Evolutionary conservation across 2,113 vertebrate genomes (phyloP).

Genomic region (Mungos mungo): DNA sequence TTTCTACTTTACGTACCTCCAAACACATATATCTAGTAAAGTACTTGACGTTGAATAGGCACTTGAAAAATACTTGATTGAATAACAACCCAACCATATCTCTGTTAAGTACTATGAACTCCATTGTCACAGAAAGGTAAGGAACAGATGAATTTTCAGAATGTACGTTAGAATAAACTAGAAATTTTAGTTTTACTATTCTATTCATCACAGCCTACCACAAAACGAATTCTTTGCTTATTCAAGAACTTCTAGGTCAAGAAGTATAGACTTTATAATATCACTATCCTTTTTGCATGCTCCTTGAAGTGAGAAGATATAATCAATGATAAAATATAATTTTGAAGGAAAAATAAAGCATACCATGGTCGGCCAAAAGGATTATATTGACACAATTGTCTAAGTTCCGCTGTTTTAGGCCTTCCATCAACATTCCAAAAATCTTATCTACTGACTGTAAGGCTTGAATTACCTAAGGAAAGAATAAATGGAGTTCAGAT

Average conservation of each 20-base stretch:
- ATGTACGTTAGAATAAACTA: background rate
- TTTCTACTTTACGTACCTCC: background rate
- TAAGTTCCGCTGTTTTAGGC: conserved; percentile 90
- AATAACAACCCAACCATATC: background rate
- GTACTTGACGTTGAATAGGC: background rate
- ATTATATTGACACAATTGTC: conserved; percentile 93
- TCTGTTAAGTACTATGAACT: background rate
- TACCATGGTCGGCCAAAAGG: conserved; percentile 96
- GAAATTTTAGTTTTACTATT: background rate
- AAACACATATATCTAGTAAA: background rate
- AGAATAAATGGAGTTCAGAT: conserved; percentile 4
- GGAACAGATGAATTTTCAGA: background rate
- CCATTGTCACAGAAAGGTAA: background rate
- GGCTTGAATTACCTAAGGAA: conserved; percentile 87
- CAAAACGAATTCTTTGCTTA: background rate
- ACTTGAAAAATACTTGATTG: background rate
- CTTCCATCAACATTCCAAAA: conserved; percentile 93
- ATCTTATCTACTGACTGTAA: conserved; percentile 88
- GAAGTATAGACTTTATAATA: background rate
- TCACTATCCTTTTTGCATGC: background rate
- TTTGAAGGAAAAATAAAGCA: conserved; percentile 8
- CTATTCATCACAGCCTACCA: background rate
- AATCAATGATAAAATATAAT: background rate
- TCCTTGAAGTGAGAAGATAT: background rate
- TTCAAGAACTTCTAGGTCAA: background rate